Evolutionary conservation across 2,888 invertebrate species (phyloP).

Genomic region (Drosophila paranaensis): DNA sequence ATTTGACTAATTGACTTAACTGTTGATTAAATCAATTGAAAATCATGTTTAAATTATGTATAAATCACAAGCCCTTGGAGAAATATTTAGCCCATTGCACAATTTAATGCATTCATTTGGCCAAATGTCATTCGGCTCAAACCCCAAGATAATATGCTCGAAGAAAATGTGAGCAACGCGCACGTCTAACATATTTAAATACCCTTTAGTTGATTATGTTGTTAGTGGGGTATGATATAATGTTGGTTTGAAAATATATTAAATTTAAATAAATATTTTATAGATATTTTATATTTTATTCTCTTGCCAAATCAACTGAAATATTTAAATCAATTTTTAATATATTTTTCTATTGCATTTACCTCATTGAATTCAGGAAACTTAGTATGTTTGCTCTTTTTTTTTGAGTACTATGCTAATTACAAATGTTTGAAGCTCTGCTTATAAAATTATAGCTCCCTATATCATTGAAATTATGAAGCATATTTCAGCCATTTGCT

Average conservation of each 20-base stretch:
- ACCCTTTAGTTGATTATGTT: background rate
- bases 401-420: no score
- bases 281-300: background rate
- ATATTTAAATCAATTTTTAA: no score
- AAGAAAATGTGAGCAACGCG: slow-evolving; percentile 26
- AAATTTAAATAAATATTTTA: background rate
- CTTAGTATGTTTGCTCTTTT: no score
- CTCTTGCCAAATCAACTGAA: no score
- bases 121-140: slow-evolving; percentile 10
- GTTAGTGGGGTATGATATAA: background rate
- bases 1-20: slow-evolving; percentile 29
- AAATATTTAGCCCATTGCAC: slow-evolving; percentile 6
- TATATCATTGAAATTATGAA: background rate
- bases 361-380: no score
- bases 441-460: background rate
- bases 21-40: slow-evolving; percentile 39
- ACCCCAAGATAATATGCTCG: slow-evolving; percentile 5
- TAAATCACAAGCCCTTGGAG: slow-evolving; percentile 16
- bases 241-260: background rate
- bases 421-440: background rate
- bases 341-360: no score
- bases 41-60: slow-evolving; percentile 25
- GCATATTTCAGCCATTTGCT: no score
- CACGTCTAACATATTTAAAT: slow-evolving; percentile 42
- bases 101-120: slow-evolving; percentile 47